Evolutionary conservation across 2,888 invertebrate genomes (phyloP).

Genomic region (Idaea biselata): DNA sequence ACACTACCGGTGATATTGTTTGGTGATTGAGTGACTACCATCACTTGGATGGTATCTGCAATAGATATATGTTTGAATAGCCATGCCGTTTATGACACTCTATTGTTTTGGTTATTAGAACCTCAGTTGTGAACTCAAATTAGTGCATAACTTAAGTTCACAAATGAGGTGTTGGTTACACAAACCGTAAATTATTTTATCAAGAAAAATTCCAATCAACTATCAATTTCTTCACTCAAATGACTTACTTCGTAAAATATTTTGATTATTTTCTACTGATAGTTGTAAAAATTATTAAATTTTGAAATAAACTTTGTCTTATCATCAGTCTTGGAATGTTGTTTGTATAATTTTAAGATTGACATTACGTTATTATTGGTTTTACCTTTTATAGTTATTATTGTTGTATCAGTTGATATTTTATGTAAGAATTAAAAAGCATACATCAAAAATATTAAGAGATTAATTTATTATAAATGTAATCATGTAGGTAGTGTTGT

Average conservation of each 20-base stretch:
- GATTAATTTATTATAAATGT: slow-evolving; percentile 74
- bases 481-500: slow-evolving; percentile 63
- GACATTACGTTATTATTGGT: slow-evolving; percentile 65
- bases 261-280: slow-evolving; percentile 14
- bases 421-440: slow-evolving; percentile 59
- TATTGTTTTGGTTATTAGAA: no score
- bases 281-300: slow-evolving; percentile 37
- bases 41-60: slow-evolving; percentile 30
- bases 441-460: slow-evolving; percentile 63
- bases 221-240: slow-evolving; percentile 12
- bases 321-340: slow-evolving; percentile 48
- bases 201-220: slow-evolving; percentile 3
- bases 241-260: slow-evolving; percentile 11
- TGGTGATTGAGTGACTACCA: slow-evolving; percentile 16
- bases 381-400: slow-evolving; percentile 58
- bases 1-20: slow-evolving; percentile 57
- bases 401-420: slow-evolving; percentile 77
- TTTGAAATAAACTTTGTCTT: background rate
- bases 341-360: slow-evolving; percentile 57
- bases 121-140: no score
- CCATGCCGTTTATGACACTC: no score
- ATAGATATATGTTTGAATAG: slow-evolving; percentile 33
- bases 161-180: slow-evolving; percentile 48
- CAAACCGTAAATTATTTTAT: background rate
- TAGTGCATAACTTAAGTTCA: slow-evolving; percentile 34